Evolutionary conservation across 2,888 invertebrate genomes (phyloP).

Genomic region (Trissolcus japonicus): DNA sequence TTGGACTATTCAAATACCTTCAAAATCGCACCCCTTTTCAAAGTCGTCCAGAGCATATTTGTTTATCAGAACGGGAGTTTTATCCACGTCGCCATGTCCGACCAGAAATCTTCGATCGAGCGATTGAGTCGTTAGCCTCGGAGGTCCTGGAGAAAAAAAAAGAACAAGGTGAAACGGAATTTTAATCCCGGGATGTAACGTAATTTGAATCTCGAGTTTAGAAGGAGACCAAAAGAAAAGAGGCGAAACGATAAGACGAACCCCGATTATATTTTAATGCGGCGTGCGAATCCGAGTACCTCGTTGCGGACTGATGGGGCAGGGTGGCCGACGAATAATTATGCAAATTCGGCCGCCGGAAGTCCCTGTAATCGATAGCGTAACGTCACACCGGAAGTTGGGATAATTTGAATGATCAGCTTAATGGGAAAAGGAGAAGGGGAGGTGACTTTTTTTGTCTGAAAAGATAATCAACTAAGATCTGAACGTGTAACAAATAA

Average conservation of each 20-base stretch:
- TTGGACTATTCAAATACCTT: too few species aligned
- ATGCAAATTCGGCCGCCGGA: conserved; percentile 1
- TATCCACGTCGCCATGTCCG: conserved; percentile 73
- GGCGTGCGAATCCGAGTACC: conserved; percentile 70
- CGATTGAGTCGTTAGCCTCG: conserved; percentile 72
- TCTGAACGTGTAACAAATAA: background rate
- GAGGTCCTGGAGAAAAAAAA: conserved; percentile 62
- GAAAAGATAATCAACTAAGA: too few species aligned
- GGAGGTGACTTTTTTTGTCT: too few species aligned
- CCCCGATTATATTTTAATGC: conserved; percentile 37
- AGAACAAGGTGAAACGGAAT: background rate
- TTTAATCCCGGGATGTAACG: background rate
- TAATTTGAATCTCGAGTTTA: too few species aligned
- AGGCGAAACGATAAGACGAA: conserved; percentile 16
- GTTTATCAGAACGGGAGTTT: conserved; percentile 83
- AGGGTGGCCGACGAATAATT: conserved; percentile 46
- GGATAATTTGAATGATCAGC: too few species aligned
- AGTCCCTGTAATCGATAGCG: too few species aligned
- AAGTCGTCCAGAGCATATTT: conserved; percentile 81
- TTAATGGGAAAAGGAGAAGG: too few species aligned
- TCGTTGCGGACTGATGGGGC: conserved; percentile 66
- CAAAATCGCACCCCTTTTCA: conserved; percentile 56
- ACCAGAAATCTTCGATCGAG: conserved; percentile 72
- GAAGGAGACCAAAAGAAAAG: too few species aligned
- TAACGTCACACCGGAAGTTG: background rate